These are phyloP conservation scores for Myanophis thanlyinensis DNA, from an alignment of 2,113 vertebrate species.

Conservation along the genomic window DNA sequence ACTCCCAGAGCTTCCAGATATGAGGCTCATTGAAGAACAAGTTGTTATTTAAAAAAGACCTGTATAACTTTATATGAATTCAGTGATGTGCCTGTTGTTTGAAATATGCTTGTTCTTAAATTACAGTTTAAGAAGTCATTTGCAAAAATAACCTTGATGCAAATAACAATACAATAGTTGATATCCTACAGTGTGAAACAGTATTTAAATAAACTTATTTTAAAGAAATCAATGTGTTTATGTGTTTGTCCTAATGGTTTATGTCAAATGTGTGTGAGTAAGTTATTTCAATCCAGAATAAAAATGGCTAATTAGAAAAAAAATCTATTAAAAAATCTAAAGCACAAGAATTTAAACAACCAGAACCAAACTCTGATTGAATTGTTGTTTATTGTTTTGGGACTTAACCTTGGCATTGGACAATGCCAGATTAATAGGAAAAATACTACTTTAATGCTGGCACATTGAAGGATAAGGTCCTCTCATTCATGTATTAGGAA, in stretches of 20 bases:
- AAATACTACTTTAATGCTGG: not conserved
- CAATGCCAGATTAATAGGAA: not conserved
- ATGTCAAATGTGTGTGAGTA: constrained; percentile 2
- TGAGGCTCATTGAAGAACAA: not conserved
- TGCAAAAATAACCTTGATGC: constrained; percentile 26
- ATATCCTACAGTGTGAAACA: constrained; percentile 30
- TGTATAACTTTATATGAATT: fast-evolving
- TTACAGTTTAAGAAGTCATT: not conserved
- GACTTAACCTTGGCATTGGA: not conserved
- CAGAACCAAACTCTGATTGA: not conserved
- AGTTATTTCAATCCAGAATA: constrained; percentile 24
- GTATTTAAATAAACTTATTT: constrained; percentile 11
- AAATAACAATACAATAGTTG: constrained; percentile 6
- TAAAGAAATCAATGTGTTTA: not conserved
- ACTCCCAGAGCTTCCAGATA: not conserved
- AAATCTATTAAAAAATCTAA: constrained; percentile 29
- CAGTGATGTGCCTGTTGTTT: not conserved
- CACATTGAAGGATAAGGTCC: not conserved
- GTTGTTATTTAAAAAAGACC: not conserved
- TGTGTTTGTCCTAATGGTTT: not conserved
- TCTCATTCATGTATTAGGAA: not conserved
- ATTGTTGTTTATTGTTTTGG: not conserved
- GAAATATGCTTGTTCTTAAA: not conserved
- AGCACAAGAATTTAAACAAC: constrained; percentile 43
- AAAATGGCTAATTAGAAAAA: constrained; percentile 20